These are phyloP conservation scores for Monochamus saltuarius DNA, from an alignment of 1,140 invertebrate species.

Conservation along the genomic window DNA sequence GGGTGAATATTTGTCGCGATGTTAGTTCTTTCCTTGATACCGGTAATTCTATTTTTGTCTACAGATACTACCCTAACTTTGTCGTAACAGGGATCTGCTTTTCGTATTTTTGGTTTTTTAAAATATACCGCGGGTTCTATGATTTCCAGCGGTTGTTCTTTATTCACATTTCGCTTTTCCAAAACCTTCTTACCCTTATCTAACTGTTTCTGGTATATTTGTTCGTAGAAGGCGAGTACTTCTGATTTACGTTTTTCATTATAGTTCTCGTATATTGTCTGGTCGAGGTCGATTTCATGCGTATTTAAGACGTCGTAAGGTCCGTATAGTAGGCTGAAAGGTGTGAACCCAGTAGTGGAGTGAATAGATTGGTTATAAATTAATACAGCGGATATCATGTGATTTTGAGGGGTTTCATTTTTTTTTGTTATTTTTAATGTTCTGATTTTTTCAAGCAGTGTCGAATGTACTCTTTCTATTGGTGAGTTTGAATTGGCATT, in stretches of 20 bases:
- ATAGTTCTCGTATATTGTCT: neutral
- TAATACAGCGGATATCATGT: neutral
- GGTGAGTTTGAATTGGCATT: neutral
- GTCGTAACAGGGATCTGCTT: too few species aligned
- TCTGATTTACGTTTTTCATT: neutral
- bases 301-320: neutral
- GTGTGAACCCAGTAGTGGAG: neutral
- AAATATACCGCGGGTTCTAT: too few species aligned
- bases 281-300: neutral
- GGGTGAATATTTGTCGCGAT: too few species aligned
- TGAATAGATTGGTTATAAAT: slow-evolving; percentile 2
- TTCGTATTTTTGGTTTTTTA: too few species aligned
- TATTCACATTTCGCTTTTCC: too few species aligned
- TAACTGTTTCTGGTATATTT: too few species aligned
- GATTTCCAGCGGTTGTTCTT: too few species aligned
- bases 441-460: neutral
- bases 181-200: neutral
- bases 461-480: too few species aligned
- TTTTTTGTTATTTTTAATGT: neutral
- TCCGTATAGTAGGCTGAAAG: neutral
- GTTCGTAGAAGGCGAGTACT: too few species aligned
- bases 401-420: neutral
- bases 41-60: too few species aligned
- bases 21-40: too few species aligned
- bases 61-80: too few species aligned